phyloP scores from a whole-genome alignment of 2,888 invertebrate species.

The Abscondita cerata region DNA sequence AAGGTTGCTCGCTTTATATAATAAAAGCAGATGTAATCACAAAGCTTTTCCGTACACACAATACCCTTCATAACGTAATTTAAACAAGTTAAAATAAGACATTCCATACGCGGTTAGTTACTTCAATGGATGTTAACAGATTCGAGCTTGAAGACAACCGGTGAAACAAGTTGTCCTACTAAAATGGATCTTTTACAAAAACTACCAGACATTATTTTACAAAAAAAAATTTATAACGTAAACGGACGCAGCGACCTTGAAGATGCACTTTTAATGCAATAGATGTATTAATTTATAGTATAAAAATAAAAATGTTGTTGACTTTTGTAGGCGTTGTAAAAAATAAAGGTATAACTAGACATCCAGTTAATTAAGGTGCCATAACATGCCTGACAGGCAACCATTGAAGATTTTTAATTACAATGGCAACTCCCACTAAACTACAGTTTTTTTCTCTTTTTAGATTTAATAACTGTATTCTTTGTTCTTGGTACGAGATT shows the following conservation, averaged over 20 bases:
- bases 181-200: conserved; percentile 22
- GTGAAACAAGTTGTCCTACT: conserved; percentile 37
- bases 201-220: conserved; percentile 13
- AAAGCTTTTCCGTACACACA: not conserved
- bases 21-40: not conserved
- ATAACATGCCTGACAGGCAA: conserved; percentile 20
- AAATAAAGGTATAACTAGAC: conserved; percentile 17
- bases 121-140: conserved; percentile 21
- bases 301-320: conserved; percentile 5
- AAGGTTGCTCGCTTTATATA: not conserved
- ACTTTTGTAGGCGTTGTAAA: conserved; percentile 12
- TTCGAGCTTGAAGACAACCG: conserved; percentile 28
- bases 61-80: not conserved
- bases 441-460: conserved; percentile 6
- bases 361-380: conserved; percentile 25
- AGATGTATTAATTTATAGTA: not conserved
- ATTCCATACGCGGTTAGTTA: conserved; percentile 16
- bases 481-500: not conserved
- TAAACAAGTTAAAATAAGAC: conserved; percentile 14
- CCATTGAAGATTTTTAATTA: conserved; percentile 28
- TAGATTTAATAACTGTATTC: conserved; percentile 7
- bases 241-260: not conserved
- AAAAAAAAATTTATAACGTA: conserved; percentile 4
- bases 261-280: not conserved
- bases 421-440: conserved; percentile 19